Base-by-base conservation (phyloP, 2,797 vertebrate genomes). In the Gambusia yucatana region DNA sequence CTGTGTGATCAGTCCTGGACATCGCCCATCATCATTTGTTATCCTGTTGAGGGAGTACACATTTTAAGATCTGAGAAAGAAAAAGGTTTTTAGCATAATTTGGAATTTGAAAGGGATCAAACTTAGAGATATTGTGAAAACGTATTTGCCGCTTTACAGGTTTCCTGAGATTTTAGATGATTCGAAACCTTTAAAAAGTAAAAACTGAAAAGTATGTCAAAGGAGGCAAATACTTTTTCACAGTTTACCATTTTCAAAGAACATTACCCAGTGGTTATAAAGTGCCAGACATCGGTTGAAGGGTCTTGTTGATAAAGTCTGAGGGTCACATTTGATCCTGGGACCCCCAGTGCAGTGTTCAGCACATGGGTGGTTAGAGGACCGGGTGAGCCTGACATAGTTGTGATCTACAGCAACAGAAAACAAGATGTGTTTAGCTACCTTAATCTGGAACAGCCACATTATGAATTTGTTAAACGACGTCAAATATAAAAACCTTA, bases 11-110 rank as follows among this genome's bases (percentile, higher is more conserved):
- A 97, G 93, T 48, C 94, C 95, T 2, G 88, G 94, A 80, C 96
- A 97, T 48, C 97, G 96, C 50, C 98, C 98, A 0, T 98, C 97
- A 0, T 22, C 46, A 30, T 97, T 93, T 0, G 98, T 98, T 30
- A 33, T 59, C 73, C 97, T 98, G 84, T 77, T 30, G 78, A 87
- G 0, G 77, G 55, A 84, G 39, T 33, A 72, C 17, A 67, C 20
- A 10, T 59, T 50, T 47, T 0, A 57, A 72, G 28, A 77, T 7
- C 6, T 30, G 10, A 65, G 11, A 78, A 52, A 39, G 1, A 4
- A 59, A 1, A 10, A 13, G 28, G 2, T 63, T 41, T 44, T 33
- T 33, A 2, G 14, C 61, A 1, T 50, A 44, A 4, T 73, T 41
- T 73, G 3, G 75, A 2, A 33, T 65, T 52, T 39, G 59, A 43